Percentiles rank a stretch among this genome's conserved stretches.
Evolutionary conservation across 2,888 invertebrate species (phyloP).

Genomic region (Oxytorus armatus): DNA sequence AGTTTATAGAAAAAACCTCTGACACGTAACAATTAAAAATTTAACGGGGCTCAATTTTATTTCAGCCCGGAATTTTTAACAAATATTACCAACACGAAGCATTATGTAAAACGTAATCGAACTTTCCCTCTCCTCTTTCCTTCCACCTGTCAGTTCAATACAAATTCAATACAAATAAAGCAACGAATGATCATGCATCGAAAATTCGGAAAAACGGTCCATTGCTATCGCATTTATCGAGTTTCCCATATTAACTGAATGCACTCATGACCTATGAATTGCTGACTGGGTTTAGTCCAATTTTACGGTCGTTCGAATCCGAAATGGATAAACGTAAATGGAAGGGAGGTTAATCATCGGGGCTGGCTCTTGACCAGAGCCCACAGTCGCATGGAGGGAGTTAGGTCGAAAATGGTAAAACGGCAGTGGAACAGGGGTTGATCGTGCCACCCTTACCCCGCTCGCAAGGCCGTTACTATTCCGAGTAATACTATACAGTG

Average conservation of each 20-base stretch:
- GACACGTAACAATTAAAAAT: too few species aligned
- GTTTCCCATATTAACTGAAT: neutral
- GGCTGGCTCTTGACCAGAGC: constrained; percentile 36
- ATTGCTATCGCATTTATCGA: neutral
- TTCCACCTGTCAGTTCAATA: too few species aligned
- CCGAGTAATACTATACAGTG: neutral
- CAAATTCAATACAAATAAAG: too few species aligned
- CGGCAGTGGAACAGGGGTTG: neutral
- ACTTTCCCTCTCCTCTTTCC: too few species aligned
- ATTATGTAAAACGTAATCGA: too few species aligned
- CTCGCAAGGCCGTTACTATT: constrained; percentile 5
- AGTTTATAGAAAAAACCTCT: too few species aligned
- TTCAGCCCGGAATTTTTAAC: too few species aligned
- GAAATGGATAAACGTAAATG: constrained; percentile 39
- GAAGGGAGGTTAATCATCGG: constrained; percentile 36
- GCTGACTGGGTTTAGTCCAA: constrained; percentile 21
- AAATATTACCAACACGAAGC: too few species aligned
- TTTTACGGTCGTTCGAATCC: constrained; percentile 46
- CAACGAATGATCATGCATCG: too few species aligned
- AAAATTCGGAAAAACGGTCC: neutral
- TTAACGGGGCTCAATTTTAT: too few species aligned
- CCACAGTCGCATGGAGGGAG: neutral
- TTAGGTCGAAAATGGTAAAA: constrained; percentile 16
- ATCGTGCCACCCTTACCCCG: neutral
- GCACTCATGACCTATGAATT: neutral